Evolutionary conservation across 2,113 vertebrate genomes (phyloP).

Genomic region (Ophthalmolycus amberensis): DNA sequence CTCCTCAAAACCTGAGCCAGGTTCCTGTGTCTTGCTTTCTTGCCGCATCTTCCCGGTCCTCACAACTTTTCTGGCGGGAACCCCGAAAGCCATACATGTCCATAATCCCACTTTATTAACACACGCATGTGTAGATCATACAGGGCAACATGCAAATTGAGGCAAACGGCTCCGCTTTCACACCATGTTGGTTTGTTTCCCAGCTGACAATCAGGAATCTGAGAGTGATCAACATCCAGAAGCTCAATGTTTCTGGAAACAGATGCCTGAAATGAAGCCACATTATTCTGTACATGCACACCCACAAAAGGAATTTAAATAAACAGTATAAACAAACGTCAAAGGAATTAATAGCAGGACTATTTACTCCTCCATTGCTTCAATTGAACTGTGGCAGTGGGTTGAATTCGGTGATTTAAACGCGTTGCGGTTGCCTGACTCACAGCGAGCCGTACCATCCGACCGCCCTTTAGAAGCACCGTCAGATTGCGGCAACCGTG

Average conservation of each 20-base stretch:
- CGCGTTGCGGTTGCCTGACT: background rate
- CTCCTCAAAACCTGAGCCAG: too few relatives aligned
- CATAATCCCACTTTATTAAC: background rate
- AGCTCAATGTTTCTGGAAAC: slow-evolving; percentile 8
- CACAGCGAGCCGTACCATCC: background rate
- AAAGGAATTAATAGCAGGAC: slow-evolving; percentile 5
- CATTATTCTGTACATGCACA: slow-evolving; percentile 10
- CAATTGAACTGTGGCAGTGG: background rate
- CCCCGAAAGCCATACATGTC: slow-evolving; percentile 7
- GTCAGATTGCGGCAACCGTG: slow-evolving; percentile 38
- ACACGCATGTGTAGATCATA: slow-evolving; percentile 5
- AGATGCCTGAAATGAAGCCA: slow-evolving; percentile 1
- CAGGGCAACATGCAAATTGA: slow-evolving; percentile 12
- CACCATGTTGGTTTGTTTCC: background rate
- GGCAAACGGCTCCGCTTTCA: slow-evolving; percentile 3
- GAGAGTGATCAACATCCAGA: background rate
- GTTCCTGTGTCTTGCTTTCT: too few relatives aligned
- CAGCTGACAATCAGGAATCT: background rate
- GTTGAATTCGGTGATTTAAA: slow-evolving; percentile 27
- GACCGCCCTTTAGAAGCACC: slow-evolving; percentile 46
- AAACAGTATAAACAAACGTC: slow-evolving; percentile 8
- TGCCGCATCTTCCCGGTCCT: too few relatives aligned
- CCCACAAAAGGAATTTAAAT: background rate
- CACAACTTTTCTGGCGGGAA: too few relatives aligned
- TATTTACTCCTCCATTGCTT: background rate